Evolutionary conservation across 2,113 vertebrate genomes (phyloP).

Genomic region (Ceyx margarethae): DNA sequence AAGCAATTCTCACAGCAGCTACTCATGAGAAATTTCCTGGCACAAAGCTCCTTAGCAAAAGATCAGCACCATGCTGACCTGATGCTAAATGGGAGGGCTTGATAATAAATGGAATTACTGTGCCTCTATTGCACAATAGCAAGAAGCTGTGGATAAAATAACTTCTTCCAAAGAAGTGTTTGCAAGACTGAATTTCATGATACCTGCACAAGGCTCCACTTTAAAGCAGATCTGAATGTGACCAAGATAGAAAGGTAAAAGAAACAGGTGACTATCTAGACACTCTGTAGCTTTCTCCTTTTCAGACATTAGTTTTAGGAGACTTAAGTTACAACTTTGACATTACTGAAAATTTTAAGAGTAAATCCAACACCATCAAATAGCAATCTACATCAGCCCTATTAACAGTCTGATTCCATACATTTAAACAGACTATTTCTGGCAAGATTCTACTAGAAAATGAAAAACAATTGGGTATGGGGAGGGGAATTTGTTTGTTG

Average conservation of each 20-base stretch:
- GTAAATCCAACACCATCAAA: not conserved
- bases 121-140: not conserved
- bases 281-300: not conserved
- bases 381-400: not conserved
- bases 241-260: not conserved
- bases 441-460: not conserved
- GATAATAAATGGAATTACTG: not conserved
- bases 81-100: not conserved
- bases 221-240: not conserved
- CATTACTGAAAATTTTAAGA: not conserved
- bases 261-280: not conserved
- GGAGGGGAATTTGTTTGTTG: not conserved
- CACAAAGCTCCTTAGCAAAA: not conserved
- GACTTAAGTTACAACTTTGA: not conserved
- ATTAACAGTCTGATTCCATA: not conserved
- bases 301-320: not conserved
- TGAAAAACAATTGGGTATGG: not conserved
- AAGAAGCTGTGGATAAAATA: not conserved
- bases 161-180: not conserved
- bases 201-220: not conserved
- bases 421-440: not conserved
- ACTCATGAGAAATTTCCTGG: not conserved
- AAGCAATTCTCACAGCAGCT: not conserved
- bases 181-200: not conserved
- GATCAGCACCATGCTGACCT: not conserved